Evolutionary conservation across 1,140 invertebrate genomes (phyloP).

Genomic region (Stegodyphus dumicola): DNA sequence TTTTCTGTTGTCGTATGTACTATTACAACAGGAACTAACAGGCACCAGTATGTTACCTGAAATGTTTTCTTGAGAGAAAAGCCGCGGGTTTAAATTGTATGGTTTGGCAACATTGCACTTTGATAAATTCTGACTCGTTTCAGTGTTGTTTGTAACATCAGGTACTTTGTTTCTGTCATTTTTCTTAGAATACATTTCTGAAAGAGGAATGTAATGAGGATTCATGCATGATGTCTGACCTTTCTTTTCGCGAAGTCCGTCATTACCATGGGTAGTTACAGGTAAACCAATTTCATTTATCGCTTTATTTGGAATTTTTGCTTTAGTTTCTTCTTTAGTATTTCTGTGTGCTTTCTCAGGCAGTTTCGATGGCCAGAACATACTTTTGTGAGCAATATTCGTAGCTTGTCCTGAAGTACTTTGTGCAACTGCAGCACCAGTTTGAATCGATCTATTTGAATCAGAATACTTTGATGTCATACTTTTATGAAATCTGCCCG

Average conservation of each 20-base stretch:
- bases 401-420: neutral
- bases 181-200: slow-evolving; percentile 12
- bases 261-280: too few relatives aligned
- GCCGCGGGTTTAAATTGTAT: too few relatives aligned
- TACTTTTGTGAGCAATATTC: neutral
- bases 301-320: slow-evolving; percentile 26
- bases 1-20: neutral
- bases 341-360: too few relatives aligned
- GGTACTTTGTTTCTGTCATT: neutral
- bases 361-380: neutral
- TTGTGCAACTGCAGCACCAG: too few relatives aligned
- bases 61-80: neutral
- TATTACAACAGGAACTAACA: neutral
- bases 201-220: slow-evolving; percentile 47
- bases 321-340: neutral
- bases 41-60: neutral
- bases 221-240: slow-evolving; percentile 7
- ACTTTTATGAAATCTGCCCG: too few relatives aligned
- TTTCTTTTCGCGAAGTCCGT: neutral
- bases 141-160: too few relatives aligned
- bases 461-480: too few relatives aligned
- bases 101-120: too few relatives aligned
- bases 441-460: too few relatives aligned
- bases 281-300: slow-evolving; percentile 49
- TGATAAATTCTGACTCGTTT: too few relatives aligned